Evolutionary conservation across 64 coral and sea anemone species (phyloP).

Genomic region (Stichodactyla mertensii): DNA sequence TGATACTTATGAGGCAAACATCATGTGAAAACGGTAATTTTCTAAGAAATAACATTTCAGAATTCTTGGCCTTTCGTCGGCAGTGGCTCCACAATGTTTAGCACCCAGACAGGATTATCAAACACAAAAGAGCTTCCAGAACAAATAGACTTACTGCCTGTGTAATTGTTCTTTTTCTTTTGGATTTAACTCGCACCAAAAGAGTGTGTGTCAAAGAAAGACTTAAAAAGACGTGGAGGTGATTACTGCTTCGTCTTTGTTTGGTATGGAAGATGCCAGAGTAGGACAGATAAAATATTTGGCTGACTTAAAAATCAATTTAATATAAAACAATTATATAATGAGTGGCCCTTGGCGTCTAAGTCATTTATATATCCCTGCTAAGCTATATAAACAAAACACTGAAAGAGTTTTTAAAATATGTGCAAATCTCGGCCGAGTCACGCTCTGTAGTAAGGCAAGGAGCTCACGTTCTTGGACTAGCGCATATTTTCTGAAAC

Average conservation of each 20-base stretch:
- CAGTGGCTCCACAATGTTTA: background rate
- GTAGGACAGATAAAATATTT: background rate
- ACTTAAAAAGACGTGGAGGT: background rate
- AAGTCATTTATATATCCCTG: background rate
- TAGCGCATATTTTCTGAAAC: background rate
- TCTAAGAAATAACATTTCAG: background rate
- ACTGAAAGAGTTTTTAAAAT: background rate
- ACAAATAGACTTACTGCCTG: background rate
- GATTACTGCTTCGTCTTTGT: background rate
- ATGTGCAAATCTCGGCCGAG: background rate
- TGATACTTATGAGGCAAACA: background rate
- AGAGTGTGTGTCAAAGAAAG: background rate
- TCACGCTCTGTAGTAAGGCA: background rate
- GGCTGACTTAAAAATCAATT: background rate
- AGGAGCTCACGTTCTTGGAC: background rate
- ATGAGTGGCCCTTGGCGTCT: background rate
- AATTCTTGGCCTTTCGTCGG: background rate
- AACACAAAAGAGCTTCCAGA: background rate
- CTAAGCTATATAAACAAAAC: slow-evolving; percentile 6
- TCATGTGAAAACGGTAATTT: background rate
- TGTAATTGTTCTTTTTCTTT: background rate
- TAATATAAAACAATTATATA: background rate
- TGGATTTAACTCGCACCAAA: background rate
- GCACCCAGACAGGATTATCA: background rate
- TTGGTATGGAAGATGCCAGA: background rate